Evolutionary conservation across 2,888 invertebrate species (phyloP), one percentile per base, ranked within the genome.

Genomic region (Melinopterus prodromus): DNA sequence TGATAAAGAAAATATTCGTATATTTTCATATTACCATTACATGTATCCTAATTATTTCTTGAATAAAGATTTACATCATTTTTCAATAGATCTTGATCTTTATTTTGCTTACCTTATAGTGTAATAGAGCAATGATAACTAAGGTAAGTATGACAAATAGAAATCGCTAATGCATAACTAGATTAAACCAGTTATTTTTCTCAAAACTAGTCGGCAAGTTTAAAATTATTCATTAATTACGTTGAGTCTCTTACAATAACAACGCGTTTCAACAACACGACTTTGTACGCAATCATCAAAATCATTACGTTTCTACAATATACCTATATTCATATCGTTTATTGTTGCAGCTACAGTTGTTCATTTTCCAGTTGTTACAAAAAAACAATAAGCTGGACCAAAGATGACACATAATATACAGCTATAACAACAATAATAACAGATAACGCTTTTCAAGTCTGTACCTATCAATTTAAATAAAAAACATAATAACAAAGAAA

Each of bases 41-140:
- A 87, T 89, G 89, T 89, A 89, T 89, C 89, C 89, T 88, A 89
- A 87, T 82, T 83, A 83, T 84, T 86, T 89, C 88, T 87, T 86
- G 85, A 89, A 89, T 89, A 89, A 89, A 89, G 88, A 88, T 89
- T 88, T 89, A 86, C 89, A 89, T 88, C 88, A 89, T 89, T 89
- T 89, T 89, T 88, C 86, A 86, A 84, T 53, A 71, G 26, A 76
- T n/a, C 38, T 71, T 71, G 6, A 70, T 76, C 15, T 16, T 72
- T 72, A 16, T 72, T 72, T 53, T 16, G 5, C n/a, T 16, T 79
- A 70, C 70, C 37, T 6, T 35, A 16, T 71, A 3, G 16, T 6
- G 71, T 15, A 9, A 71, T 26, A 26, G n/a, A n/a, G n/a, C 15
- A n/a, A 16, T 16, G 16, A n/a, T 3, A 71, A n/a, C 16, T 26